Percentiles rank a stretch among this genome's conserved stretches.
Conservation (phyloP, 1,140 invertebrate species). For the Grapholita molesta region DNA sequence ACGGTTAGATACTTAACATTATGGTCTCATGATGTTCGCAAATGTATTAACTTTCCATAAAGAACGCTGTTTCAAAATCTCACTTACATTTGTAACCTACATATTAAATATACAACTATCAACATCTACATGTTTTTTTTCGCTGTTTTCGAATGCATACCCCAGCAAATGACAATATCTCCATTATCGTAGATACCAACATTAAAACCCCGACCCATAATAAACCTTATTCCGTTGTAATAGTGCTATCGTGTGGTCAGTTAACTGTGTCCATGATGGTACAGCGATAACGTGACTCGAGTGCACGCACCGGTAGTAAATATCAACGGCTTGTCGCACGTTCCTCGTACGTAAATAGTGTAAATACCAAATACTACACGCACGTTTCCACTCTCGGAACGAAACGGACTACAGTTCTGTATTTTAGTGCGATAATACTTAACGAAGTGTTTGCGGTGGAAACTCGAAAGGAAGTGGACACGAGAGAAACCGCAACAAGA, state of each 20-base stretch:
- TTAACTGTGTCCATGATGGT: not conserved
- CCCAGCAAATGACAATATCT: not conserved
- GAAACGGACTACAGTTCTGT: not conserved
- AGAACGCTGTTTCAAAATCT: not conserved
- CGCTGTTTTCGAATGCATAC: not conserved
- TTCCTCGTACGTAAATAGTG: not conserved
- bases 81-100: not conserved
- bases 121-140: not conserved
- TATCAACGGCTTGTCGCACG: not conserved
- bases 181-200: not conserved
- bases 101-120: not conserved
- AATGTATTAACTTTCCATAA: too few species aligned
- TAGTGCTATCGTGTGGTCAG: not conserved
- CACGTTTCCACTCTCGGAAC: not conserved
- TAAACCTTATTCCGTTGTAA: not conserved
- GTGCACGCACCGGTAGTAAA: constrained; percentile 1
- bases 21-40: not conserved
- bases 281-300: not conserved
- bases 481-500: constrained; percentile 35
- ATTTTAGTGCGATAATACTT: not conserved
- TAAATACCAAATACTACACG: not conserved
- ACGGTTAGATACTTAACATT: too few species aligned
- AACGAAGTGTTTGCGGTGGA: constrained; percentile 25
- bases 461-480: constrained; percentile 36
- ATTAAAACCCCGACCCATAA: not conserved